Evolutionary conservation across 2,113 vertebrate genomes (phyloP).

Genomic region (Zosterops japonicus): DNA sequence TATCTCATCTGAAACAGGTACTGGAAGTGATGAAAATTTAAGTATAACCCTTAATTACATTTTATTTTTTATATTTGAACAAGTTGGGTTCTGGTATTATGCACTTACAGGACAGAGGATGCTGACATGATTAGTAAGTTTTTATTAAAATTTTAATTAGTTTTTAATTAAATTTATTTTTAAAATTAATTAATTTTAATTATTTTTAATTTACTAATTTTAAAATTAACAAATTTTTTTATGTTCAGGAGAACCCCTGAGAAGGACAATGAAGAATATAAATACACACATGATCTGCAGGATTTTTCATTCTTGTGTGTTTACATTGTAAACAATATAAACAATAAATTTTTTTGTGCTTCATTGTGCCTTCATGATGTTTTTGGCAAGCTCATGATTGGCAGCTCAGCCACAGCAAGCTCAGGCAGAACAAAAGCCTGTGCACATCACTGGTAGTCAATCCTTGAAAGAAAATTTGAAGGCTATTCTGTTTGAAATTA

Average conservation of each 20-base stretch:
- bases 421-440: neutral
- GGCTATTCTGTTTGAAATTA: neutral
- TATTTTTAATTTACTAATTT: no score
- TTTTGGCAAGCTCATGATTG: neutral
- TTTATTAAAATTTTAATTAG: no score
- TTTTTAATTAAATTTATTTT: no score
- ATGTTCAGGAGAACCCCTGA: neutral
- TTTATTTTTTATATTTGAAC: neutral
- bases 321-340: neutral
- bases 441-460: neutral
- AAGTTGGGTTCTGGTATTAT: neutral
- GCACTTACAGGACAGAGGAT: neutral
- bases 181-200: no score
- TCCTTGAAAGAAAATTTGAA: neutral
- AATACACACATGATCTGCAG: neutral
- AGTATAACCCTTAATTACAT: neutral
- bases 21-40: neutral
- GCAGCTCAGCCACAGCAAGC: neutral
- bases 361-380: neutral
- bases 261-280: neutral
- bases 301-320: neutral
- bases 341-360: neutral
- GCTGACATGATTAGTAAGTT: neutral
- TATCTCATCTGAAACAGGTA: neutral
- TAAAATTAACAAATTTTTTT: neutral